phyloP scores from a whole-genome alignment of 2,797 vertebrate genomes.

The Tolypeutes matacus region DNA sequence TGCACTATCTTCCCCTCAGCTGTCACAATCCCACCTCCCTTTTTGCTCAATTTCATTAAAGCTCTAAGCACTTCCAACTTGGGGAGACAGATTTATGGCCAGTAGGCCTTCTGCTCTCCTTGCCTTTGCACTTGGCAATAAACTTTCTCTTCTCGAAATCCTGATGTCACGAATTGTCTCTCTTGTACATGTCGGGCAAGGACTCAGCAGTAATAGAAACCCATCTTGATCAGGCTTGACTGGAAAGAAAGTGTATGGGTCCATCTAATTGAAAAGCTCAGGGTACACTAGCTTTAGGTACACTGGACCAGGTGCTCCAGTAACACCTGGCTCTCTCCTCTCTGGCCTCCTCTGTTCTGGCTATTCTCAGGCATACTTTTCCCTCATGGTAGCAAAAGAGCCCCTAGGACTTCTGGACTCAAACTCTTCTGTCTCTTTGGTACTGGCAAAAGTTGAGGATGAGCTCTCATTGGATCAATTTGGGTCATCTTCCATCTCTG shows the following conservation, averaged over 20 bases:
- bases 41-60: too few species aligned
- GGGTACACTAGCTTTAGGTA: background rate
- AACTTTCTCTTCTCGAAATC: too few species aligned
- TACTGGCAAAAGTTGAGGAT: background rate
- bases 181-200: too few species aligned
- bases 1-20: too few species aligned
- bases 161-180: too few species aligned
- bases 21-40: too few species aligned
- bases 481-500: background rate
- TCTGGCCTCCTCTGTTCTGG: background rate
- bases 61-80: too few species aligned
- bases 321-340: background rate
- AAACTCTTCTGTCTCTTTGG: background rate
- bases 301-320: background rate
- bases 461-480: fast-evolving
- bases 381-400: background rate
- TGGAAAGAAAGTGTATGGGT: background rate
- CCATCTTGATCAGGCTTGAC: background rate
- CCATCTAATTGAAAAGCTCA: background rate
- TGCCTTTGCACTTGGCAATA: too few species aligned
- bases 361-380: background rate
- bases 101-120: too few species aligned
- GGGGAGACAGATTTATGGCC: too few species aligned
- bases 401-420: background rate
- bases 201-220: background rate